These are phyloP conservation scores for Formica selysi DNA, from an alignment of 1,140 invertebrate genomes.

Conservation along the genomic window DNA sequence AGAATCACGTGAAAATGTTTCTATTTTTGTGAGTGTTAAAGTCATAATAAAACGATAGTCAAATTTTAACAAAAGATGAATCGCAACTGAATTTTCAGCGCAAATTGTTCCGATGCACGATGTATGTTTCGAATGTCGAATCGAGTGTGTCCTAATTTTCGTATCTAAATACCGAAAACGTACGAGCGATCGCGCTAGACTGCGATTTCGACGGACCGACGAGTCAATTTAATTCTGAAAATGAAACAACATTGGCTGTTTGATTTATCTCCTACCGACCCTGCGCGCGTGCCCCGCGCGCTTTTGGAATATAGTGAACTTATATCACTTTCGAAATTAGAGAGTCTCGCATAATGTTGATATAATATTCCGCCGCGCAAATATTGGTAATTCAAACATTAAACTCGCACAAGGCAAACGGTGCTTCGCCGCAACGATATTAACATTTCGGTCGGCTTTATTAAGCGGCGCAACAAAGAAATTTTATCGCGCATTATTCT, in stretches of 20 bases:
- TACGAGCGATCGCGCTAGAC: slow-evolving; percentile 28
- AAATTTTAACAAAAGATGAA: neutral
- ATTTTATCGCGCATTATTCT: slow-evolving; percentile 29
- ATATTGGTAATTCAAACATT: slow-evolving; percentile 62
- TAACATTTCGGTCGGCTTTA: slow-evolving; percentile 63
- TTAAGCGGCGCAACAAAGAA: slow-evolving; percentile 57
- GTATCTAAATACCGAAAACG: slow-evolving; percentile 45
- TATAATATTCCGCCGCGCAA: slow-evolving; percentile 60
- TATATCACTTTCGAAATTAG: slow-evolving; percentile 64
- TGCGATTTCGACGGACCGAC: slow-evolving; percentile 34
- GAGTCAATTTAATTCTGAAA: slow-evolving; percentile 62
- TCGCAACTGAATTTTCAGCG: slow-evolving; percentile 1
- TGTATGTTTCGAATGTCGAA: neutral
- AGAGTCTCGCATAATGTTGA: slow-evolving; percentile 63
- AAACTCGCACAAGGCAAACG: slow-evolving; percentile 48
- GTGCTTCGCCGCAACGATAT: slow-evolving; percentile 47
- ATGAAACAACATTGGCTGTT: slow-evolving; percentile 61
- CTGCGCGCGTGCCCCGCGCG: neutral
- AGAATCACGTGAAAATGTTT: neutral
- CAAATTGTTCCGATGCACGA: neutral
- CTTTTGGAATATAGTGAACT: slow-evolving; percentile 49
- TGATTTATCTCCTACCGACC: slow-evolving; percentile 48
- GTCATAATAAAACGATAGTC: neutral
- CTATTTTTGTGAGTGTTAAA: neutral
- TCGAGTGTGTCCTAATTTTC: slow-evolving; percentile 30